Evolutionary conservation across 2,113 vertebrate genomes (phyloP), one percentile per base, ranked within the genome.

Genomic region (Pelvicachromis taeniatus): DNA sequence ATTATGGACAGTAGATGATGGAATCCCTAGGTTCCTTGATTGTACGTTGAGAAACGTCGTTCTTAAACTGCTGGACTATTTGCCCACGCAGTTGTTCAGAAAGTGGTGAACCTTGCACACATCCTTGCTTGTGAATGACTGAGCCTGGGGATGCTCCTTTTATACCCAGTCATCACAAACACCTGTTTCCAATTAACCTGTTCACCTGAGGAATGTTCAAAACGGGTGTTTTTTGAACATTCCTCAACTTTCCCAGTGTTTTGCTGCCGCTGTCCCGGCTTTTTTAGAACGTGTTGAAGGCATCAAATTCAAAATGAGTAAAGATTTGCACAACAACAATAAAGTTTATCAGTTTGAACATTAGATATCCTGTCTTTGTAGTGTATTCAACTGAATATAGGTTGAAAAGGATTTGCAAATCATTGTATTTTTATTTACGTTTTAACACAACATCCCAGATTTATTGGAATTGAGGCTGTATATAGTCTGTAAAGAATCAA

Each of bases 401-500:
- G 17, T 2, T 63, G 59, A 63, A 63, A 63, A 63, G 6, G 59
- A 63, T 63, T 12, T 4, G 31, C 35, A 35, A 63, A 63, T 12
- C 59, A 3, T 63, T 9, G 2, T 8, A 8, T 35, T 35, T 35
- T 35, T 35, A 35, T 35, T 35, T 35, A 3, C 29, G 0, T 0
- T 38, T 19, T 38, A n/a, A 63, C 4, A 63, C 9, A 61, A 10
- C 6, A 16, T 35, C 31, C 58, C 59, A 4, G 1, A 31, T 35
- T 12, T 31, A 35, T 1, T 63, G 59, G 59, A 17, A 1, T n/a
- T 7, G 19, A n/a, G n/a, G n/a, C n/a, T 26, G 26, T 26, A 26
- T 26, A n/a, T n/a, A 3, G 17, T 6, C 17, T n/a, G 9, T n/a
- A 54, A 21, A 21, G 52, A 54, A 21, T 54, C 52, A 54, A 21